These are phyloP conservation scores for Calliphora vicina DNA, from an alignment of 1,140 invertebrate genomes.

Conservation along the genomic window DNA sequence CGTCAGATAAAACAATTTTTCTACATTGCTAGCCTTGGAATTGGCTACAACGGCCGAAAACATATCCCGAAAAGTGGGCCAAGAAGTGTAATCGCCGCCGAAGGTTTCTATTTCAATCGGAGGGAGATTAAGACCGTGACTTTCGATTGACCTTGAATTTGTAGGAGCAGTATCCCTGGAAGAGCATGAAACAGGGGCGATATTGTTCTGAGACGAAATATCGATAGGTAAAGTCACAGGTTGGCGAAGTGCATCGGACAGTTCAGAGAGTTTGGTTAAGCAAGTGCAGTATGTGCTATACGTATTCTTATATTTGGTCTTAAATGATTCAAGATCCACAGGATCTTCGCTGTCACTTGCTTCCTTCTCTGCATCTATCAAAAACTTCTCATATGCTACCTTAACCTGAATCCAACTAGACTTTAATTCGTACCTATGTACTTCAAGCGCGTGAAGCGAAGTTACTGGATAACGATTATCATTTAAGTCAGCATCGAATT, in stretches of 20 bases:
- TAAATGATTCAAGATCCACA: neutral
- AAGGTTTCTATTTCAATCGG: neutral
- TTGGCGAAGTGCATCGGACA: neutral
- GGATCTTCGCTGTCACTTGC: too few relatives aligned
- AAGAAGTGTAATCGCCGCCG: neutral
- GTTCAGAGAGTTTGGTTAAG: neutral
- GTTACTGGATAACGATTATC: neutral
- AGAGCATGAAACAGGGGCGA: neutral
- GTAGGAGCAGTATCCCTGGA: neutral
- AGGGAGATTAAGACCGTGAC: neutral
- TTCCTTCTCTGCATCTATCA: neutral
- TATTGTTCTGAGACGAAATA: neutral
- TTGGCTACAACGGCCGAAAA: too few relatives aligned
- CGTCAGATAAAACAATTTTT: neutral
- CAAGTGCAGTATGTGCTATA: neutral
- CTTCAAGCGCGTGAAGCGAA: neutral
- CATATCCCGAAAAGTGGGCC: neutral
- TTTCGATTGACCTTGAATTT: neutral
- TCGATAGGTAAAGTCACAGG: neutral
- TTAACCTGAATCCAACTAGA: neutral
- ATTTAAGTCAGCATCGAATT: neutral
- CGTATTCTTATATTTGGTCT: neutral
- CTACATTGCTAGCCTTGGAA: neutral
- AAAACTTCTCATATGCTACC: neutral
- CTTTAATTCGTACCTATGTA: neutral